Base-by-base conservation (phyloP, 1,140 invertebrate species). In the Cotesia typhae region DNA sequence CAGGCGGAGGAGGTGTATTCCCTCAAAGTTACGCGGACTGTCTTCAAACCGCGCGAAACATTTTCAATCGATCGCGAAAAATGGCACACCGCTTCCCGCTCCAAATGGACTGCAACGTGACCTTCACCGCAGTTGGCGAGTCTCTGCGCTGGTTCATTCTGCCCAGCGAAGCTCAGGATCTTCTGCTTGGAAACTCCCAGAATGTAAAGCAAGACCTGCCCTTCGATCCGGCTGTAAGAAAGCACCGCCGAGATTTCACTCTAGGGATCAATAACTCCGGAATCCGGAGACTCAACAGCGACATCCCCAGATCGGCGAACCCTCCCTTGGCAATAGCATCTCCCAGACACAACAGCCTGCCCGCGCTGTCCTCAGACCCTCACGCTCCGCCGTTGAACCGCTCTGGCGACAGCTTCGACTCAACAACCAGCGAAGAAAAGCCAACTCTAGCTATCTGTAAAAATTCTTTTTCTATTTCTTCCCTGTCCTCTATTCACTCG, bases 81-180 rank as follows among this genome's bases (percentile, higher is more conserved):
- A 90, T 92, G 79, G 92, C 92, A 9, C 91, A 92, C 83, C 88
- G 92, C 72, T 91, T 89, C 78, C 90, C 92, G 7, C 87, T 93
- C 57, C 89, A 91, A 14, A 83, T 85, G 17, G 94, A 96, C 78
- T 92, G 94, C 75, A 90, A 90, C 69, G 88, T 92, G 7, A 84
- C 78, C 14, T 91, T 95, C 51, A 90, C 92, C 78, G 88, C 90
- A 51, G 84, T 90, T 59, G 89, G 91, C 20, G 90, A 93, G 74
- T 87, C 89, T 65, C 85, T 96, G 10, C 87, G 94, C 67, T 97
- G 95, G 95, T 97, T 96, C 82, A 92, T 96, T 88, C 84, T 96
- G 59, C 92, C 92, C 0, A 90, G 90, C 77, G 92, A 94, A 83
- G 93, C 92, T 2, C 93, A 94, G 81, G 91, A 92, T 77, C 85